These are phyloP conservation scores for Ichneumoninae sp. DNA, from an alignment of 2,888 invertebrate genomes.

Conservation along the genomic window DNA sequence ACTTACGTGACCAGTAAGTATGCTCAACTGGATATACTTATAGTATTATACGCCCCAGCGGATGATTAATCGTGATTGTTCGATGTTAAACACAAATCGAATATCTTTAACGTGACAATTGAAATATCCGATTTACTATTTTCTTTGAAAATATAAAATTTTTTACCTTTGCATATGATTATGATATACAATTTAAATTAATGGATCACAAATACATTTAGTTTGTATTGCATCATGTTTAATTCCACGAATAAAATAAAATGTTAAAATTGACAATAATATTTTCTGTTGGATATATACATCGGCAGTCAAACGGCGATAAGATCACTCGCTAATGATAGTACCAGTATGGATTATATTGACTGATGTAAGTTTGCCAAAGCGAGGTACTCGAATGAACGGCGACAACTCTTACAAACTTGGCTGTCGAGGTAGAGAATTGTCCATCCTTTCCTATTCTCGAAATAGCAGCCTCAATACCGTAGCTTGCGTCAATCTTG, in stretches of 20 bases:
- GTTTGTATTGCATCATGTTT: not conserved
- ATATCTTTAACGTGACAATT: not conserved
- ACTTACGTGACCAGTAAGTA: slow-evolving; percentile 10
- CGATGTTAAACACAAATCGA: not conserved
- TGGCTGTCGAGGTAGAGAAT: slow-evolving; percentile 61
- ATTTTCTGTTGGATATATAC: not conserved
- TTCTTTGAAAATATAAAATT: slow-evolving; percentile 65
- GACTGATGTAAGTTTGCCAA: not conserved
- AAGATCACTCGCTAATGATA: not conserved
- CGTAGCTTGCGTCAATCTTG: slow-evolving; percentile 75
- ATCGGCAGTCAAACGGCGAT: not conserved
- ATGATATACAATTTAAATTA: slow-evolving; percentile 62
- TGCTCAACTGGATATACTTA: slow-evolving; percentile 31
- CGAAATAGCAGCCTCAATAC: slow-evolving; percentile 78
- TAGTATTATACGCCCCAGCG: slow-evolving; percentile 30
- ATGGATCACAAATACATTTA: slow-evolving; percentile 43
- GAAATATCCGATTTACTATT: slow-evolving; percentile 23
- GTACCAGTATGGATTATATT: not conserved
- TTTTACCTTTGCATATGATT: slow-evolving; percentile 75
- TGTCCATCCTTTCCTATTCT: slow-evolving; percentile 68
- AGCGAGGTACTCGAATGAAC: not conserved
- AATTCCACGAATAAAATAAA: not conserved
- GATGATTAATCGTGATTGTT: slow-evolving; percentile 23
- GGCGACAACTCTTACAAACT: slow-evolving; percentile 60
- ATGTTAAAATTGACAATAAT: not conserved